Conservation (phyloP, 2,113 vertebrate species). For the Pyrgilauda ruficollis region DNA sequence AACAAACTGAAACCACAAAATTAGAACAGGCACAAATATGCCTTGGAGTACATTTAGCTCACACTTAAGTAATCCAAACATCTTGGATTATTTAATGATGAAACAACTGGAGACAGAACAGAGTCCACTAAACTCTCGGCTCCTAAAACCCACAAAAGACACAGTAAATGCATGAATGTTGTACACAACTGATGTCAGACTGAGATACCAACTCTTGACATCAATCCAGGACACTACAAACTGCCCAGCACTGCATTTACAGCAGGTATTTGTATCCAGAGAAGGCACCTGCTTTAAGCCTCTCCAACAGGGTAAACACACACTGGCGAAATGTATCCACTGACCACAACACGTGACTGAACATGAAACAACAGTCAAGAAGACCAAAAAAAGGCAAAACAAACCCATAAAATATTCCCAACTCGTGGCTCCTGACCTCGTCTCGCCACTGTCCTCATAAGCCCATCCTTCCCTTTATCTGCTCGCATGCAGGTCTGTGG, state of each 20-base stretch:
- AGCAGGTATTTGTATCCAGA: background rate
- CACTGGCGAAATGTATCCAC: background rate
- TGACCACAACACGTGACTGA: background rate
- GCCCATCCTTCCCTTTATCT: background rate
- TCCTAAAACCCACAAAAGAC: background rate
- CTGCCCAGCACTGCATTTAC: background rate
- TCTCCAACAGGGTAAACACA: background rate
- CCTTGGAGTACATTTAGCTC: background rate
- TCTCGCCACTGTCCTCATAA: background rate
- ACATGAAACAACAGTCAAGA: background rate
- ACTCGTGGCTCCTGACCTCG: fast-evolving
- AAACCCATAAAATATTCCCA: background rate
- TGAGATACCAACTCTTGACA: background rate
- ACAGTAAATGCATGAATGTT: background rate
- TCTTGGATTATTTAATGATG: background rate
- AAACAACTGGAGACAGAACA: background rate
- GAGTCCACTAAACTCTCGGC: background rate
- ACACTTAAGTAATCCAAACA: background rate
- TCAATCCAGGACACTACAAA: background rate
- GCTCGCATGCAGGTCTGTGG: background rate
- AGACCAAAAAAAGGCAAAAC: background rate
- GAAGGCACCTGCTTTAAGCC: background rate
- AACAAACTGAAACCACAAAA: background rate
- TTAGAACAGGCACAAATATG: background rate
- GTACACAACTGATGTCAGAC: fast-evolving